A percentile compares a stretch with the other conserved stretches of the same genome.
These are phyloP conservation scores for Erebia aethiops DNA, from an alignment of 2,888 invertebrate species.

Conservation along the genomic window DNA sequence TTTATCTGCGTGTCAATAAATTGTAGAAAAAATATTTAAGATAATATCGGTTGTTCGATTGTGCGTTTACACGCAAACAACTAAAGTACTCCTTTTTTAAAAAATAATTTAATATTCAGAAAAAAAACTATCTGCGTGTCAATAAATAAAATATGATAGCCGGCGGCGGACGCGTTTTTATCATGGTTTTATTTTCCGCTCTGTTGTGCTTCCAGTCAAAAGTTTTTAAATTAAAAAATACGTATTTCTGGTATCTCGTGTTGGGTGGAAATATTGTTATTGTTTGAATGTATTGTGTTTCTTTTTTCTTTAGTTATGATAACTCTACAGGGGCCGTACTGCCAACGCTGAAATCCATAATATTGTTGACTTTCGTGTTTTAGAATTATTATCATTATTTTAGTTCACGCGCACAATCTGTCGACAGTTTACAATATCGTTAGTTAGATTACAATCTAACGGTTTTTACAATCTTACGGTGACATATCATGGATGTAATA, in stretches of 20 bases:
- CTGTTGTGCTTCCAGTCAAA: conserved; percentile 4
- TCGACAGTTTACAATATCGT: too few species aligned
- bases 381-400: too few species aligned
- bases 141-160: conserved; percentile 17
- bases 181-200: conserved; percentile 20
- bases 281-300: background rate
- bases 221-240: conserved; percentile 13
- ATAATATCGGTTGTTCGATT: background rate
- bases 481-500: too few species aligned
- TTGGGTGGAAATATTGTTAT: conserved; percentile 3
- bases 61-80: background rate
- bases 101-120: conserved; percentile 14
- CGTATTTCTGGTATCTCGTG: background rate
- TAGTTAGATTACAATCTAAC: too few species aligned
- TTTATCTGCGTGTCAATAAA: too few species aligned
- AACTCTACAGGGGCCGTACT: too few species aligned
- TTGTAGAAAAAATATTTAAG: too few species aligned
- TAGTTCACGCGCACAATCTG: too few species aligned
- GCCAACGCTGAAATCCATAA: too few species aligned
- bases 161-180: conserved; percentile 9
- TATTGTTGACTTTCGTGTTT: too few species aligned
- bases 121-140: conserved; percentile 8
- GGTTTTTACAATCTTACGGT: too few species aligned
- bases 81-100: background rate
- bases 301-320: background rate